Evolutionary conservation across 1,140 invertebrate genomes (phyloP), one percentile per base, ranked within the genome.

Genomic region (Cyphomyrmex costatus): DNA sequence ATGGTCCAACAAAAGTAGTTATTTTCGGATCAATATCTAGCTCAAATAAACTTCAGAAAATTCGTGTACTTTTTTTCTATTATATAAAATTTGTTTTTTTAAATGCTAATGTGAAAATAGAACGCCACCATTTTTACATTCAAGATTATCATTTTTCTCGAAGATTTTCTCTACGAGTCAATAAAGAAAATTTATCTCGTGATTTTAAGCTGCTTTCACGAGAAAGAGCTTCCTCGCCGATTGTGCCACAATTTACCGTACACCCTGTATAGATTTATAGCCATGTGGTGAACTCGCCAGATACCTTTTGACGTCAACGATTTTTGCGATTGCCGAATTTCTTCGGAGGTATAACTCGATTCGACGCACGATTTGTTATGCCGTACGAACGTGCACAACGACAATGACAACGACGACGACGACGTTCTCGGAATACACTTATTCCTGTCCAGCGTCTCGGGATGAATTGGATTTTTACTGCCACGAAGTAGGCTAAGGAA

Each of bases 401-500:
- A 61, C 53, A 49, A 74, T 49, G 14, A 24, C 19, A 33, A 70
- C 51, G 66, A 73, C 60, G 14, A 24, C 19, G 49, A 70, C 51
- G 66, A 73, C 58, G 16, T 66, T 74, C 30, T 36, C 70, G 27
- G 66, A 53, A 60, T 76, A 70, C 77, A 74, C 71, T 89, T 83
- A 89, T 86, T 82, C 51, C 83, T 76, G 79, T 86, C 83, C 88
- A 51, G 68, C 66, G 77, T 61, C 6, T 16, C 71, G 51, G 65
- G 60, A 86, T 77, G 85, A 87, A 89, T 86, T 89, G 78, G 88
- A 89, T 89, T 90, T 89, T 84, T 79, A 87, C 78, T 65, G 36
- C 46, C 66, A 24, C 42, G 58, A 89, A 89, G 73, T 84, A 84
- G 88, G 60, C 88, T 87, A 71, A 49, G 21, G 60, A 84, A 86